phyloP scores from a whole-genome alignment of 1,140 invertebrate genomes.

The Dendrolimus kikuchii region DNA sequence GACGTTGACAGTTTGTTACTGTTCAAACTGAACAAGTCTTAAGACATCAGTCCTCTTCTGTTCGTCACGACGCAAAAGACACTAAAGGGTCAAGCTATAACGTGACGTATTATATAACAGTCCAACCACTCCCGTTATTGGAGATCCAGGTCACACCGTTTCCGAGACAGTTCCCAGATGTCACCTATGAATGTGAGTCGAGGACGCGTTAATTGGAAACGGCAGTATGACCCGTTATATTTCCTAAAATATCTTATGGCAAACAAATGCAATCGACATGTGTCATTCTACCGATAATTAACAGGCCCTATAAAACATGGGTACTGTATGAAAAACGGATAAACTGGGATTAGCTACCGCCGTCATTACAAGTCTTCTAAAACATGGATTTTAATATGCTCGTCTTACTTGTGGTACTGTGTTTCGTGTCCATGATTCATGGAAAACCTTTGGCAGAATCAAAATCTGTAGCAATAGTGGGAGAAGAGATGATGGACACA shows the following conservation, averaged over 20 bases:
- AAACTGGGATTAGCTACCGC: constrained; percentile 33
- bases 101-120: neutral
- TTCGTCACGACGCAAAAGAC: too few species aligned
- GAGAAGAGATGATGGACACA: constrained; percentile 50
- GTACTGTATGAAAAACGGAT: constrained; percentile 13
- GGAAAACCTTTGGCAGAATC: constrained; percentile 28
- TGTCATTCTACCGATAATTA: constrained; percentile 39
- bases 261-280: constrained; percentile 57
- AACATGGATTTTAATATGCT: constrained; percentile 21
- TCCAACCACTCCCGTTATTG: constrained; percentile 6
- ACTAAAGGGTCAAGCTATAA: too few species aligned
- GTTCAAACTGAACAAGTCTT: too few species aligned
- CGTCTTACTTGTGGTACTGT: constrained; percentile 15
- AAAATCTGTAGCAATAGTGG: constrained; percentile 10
- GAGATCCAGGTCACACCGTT: constrained; percentile 9
- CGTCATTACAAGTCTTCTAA: constrained; percentile 6
- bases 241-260: constrained; percentile 50
- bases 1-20: too few species aligned
- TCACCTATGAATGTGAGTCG: constrained; percentile 36
- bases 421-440: constrained; percentile 10
- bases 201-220: constrained; percentile 51
- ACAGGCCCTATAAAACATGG: constrained; percentile 42
- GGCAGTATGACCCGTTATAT: constrained; percentile 52
- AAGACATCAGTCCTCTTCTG: too few species aligned
- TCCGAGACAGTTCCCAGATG: neutral